A percentile compares a stretch with the other conserved stretches of the same genome.
These are phyloP conservation scores for Hemaris fuciformis DNA, from an alignment of 2,888 invertebrate genomes.

Conservation along the genomic window DNA sequence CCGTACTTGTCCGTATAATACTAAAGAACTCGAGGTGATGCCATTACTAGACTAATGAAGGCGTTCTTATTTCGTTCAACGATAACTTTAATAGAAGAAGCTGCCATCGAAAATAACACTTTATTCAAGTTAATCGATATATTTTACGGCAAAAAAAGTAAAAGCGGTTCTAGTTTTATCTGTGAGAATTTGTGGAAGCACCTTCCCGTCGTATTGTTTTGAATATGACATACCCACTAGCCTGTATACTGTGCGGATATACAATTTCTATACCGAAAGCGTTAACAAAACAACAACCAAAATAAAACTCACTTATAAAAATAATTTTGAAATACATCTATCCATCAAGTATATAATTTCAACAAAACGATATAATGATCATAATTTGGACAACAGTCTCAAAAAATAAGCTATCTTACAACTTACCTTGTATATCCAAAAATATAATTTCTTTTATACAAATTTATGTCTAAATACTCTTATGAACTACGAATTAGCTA, in stretches of 20 bases:
- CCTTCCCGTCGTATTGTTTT: neutral
- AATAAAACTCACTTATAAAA: conserved; percentile 65
- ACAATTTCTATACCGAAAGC: conserved; percentile 37
- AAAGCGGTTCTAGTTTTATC: too few species aligned
- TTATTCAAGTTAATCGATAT: too few species aligned
- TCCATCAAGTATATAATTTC: conserved; percentile 53
- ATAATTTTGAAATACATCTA: conserved; percentile 67
- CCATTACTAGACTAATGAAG: too few species aligned
- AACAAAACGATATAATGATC: conserved; percentile 62
- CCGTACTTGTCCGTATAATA: too few species aligned
- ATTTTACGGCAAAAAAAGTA: too few species aligned
- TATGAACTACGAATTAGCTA: neutral
- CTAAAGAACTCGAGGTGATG: too few species aligned
- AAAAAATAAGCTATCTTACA: conserved; percentile 70
- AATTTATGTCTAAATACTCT: neutral
- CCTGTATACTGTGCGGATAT: conserved; percentile 54
- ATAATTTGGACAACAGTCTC: conserved; percentile 76
- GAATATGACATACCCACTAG: neutral
- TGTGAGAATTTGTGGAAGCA: too few species aligned
- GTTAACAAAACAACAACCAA: conserved; percentile 60
- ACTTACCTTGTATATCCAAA: conserved; percentile 65
- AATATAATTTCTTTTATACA: conserved; percentile 46
- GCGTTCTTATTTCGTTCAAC: too few species aligned
- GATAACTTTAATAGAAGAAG: too few species aligned
- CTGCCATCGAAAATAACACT: too few species aligned